Evolutionary conservation across 2,888 invertebrate species (phyloP), one percentile per base, ranked within the genome.

Genomic region (Drosophila parthenogenetica): DNA sequence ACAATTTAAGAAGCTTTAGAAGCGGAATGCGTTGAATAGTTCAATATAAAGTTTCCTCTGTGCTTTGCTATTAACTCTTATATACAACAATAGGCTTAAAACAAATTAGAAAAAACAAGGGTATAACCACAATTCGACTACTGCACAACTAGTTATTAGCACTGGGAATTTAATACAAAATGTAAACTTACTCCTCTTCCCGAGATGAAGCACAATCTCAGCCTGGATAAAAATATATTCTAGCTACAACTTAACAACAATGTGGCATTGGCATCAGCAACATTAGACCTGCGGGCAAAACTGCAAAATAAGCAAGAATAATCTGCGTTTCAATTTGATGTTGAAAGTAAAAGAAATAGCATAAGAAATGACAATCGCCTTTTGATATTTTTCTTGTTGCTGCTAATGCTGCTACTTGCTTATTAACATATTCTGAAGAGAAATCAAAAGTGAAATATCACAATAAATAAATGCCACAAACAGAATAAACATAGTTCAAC

Each of bases 351-450:
- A 7, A 32, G 16, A 51, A 35, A 51, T 50, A 77, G 46, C 39
- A 49, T 29, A 45, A 53, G 50, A 63, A 72, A 68, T 58, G 57
- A 45, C 42, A 68, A 63, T 22, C 46, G 54, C 61, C 50, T 72
- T 68, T 35, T 43, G 29, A 29, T 57, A 51, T 71, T 51, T 45
- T 50, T 49, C 17, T 46, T 54, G 11, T 43, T 54, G 40, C 45
- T 54, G 43, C n/a, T n/a, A n/a, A n/a, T 54, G 11, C 46, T 54
- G 40, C 46, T 51, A 37, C 17, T 54, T 45, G 48, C 73, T 65
- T 76, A 81, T 81, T 68, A 68, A 63, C 69, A 81, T 76, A 76
- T 75, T 67, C 53, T n/a, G 42, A 37, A 16, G n/a, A 16, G 32
- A 14, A 14, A 17, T 11, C 16, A 29, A 11, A 17, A 55, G 13